Evolutionary conservation across 2,113 vertebrate species (phyloP), one percentile per base, ranked within the genome.

Genomic region (Cygnus atratus): DNA sequence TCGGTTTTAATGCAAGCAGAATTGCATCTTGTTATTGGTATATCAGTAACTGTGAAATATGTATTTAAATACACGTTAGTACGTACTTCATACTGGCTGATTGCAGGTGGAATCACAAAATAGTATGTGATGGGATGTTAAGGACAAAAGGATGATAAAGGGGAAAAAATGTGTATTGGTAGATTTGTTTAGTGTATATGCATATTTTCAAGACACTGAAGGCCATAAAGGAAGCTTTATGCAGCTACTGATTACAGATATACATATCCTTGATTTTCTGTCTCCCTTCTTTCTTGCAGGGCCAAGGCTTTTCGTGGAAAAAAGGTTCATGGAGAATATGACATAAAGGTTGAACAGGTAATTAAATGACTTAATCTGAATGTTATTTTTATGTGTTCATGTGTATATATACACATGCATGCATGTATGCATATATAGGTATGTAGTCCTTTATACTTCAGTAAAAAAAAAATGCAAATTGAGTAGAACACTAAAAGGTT

Each of bases 321-420:
- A 97, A 99, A 99, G 96, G 84, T 99, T 93, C 98, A 98, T 84
- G 99, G 99, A 58, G 99, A 99, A 90, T 99, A 98, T 48, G 99
- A 99, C 92, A 98, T 99, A 98, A 99, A 98, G 97, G 98, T 99
- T 91, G 99, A 99, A 91, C 99, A 99, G 99, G 99, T 99, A 98
- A 97, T 9, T 93, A 61, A 55, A 75, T 41, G 13, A 6, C 35
- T 87, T 39, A 14, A 10, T 31, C 31, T 76, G 33, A 22, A 18
- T 18, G 26, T n/a, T 73, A 4, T 20, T 62, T 65, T 77, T 44
- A 6, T 50, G 29, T 46, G 50, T 25, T 52, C 3, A 11, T 85
- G 12, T 74, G 8, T 68, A 22, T 68, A 79, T 50, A 8, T 28
- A 31, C 3, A 28, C 65, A 13, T 29, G 2, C 61, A 13, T 72